A percentile compares a stretch with the other conserved stretches of the same genome.
Evolutionary conservation across 92 coral and sea anemone species (phyloP).

Genomic region (Nematostella vectensis): DNA sequence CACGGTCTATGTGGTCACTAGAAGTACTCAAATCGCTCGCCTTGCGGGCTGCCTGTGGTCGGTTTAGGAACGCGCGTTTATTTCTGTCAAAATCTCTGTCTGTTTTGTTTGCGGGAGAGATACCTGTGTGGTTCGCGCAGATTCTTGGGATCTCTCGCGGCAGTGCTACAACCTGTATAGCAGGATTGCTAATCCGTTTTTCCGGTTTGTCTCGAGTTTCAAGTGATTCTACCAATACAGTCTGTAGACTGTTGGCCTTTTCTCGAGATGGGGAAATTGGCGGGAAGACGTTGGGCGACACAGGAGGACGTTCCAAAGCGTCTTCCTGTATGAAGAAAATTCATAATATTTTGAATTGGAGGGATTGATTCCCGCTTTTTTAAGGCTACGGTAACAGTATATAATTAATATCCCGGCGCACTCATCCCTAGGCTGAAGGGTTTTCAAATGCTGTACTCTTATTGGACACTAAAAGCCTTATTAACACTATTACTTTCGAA

Average conservation of each 20-base stretch:
- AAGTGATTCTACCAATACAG: conserved; percentile 33
- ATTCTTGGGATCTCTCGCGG: conserved; percentile 15
- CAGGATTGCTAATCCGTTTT: no score
- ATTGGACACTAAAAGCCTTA: no score
- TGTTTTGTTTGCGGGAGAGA: not conserved
- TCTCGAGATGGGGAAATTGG: conserved; percentile 20
- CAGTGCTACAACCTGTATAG: conserved; percentile 1
- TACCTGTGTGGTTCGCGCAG: conserved; percentile 6
- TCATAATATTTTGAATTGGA: no score
- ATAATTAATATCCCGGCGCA: no score
- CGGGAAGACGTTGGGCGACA: not conserved
- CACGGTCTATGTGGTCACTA: conserved; percentile 68
- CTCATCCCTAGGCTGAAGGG: no score
- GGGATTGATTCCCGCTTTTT: no score
- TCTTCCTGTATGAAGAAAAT: no score
- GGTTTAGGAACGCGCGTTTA: conserved; percentile 15
- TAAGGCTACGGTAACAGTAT: no score
- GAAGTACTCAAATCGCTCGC: conserved; percentile 40
- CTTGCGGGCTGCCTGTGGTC: conserved; percentile 13
- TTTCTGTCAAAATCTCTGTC: conserved; percentile 7
- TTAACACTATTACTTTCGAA: no score
- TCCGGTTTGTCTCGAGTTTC: conserved; percentile 10
- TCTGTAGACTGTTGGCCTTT: conserved; percentile 27
- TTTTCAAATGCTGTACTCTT: no score
- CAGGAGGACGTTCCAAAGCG: no score